These are phyloP conservation scores for Ectobius pallidus DNA, from an alignment of 2,888 invertebrate species.

Conservation along the genomic window DNA sequence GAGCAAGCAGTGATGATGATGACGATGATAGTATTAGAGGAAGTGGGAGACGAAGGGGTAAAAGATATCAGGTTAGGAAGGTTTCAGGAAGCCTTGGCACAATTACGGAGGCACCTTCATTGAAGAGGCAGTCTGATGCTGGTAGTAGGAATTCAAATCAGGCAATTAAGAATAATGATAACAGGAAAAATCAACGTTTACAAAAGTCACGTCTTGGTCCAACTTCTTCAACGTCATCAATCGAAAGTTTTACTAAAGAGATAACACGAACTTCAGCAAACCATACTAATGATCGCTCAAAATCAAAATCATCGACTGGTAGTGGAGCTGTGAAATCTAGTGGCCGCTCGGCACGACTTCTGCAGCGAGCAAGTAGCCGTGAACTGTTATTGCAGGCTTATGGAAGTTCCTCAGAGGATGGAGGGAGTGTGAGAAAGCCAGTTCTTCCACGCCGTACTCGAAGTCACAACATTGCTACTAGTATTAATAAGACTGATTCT, in stretches of 20 bases:
- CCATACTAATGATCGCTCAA: conserved; percentile 1
- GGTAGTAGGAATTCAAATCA: background rate
- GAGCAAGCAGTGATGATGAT: conserved; percentile 51
- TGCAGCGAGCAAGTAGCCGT: conserved; percentile 59
- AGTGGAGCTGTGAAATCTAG: conserved; percentile 16
- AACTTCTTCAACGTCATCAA: conserved; percentile 52
- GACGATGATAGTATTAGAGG: conserved; percentile 49
- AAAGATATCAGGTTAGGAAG: conserved; percentile 32
- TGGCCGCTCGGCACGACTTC: conserved; percentile 53
- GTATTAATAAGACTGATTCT: conserved; percentile 20
- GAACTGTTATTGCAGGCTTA: conserved; percentile 52
- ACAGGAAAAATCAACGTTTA: background rate
- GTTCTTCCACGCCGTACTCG: conserved; percentile 24
- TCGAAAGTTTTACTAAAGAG: conserved; percentile 51
- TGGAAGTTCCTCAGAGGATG: conserved; percentile 59
- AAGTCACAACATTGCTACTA: background rate
- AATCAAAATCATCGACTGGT: conserved; percentile 41
- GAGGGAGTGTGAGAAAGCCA: conserved; percentile 22
- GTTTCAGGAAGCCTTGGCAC: conserved; percentile 41
- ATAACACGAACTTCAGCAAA: conserved; percentile 22
- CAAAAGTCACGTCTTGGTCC: conserved; percentile 44
- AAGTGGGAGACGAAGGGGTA: conserved; percentile 42
- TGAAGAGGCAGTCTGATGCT: background rate
- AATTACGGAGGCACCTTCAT: conserved; percentile 42
- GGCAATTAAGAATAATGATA: background rate